Base-by-base conservation (phyloP, 2,797 vertebrate genomes). In the Tadarida brasiliensis region DNA sequence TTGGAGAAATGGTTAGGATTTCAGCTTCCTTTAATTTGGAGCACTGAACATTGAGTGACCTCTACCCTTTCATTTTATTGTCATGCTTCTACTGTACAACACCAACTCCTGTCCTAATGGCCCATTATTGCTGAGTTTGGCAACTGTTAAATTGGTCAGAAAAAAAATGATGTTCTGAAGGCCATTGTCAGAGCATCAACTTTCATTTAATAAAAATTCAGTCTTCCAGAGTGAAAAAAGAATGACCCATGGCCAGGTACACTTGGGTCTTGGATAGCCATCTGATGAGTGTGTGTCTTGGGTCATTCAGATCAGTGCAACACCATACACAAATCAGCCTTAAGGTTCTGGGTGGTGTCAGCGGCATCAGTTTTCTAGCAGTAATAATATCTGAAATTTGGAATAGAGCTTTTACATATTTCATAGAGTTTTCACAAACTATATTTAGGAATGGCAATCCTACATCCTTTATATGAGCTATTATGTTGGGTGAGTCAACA, bases 121-220 rank as follows among this genome's bases (percentile, higher is more conserved):
- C 7, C 24, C 5, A 7, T 9, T 65, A 85, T 24, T 56, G 56
- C 22, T 92, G 71, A 96, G 56, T 87, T 54, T 77, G 44, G 61
- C 11, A 81, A 56, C 7, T 19, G 8, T 61, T 33, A 63, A 65
- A 39, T 14, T 59, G 26, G 54, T 83, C 33, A 78, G 63, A n/a
- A 56, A 90, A 73, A 76, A 57, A 89, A 74, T 26, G 39, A 90
- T 19, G 30, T 12, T 74, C 49, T 28, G 26, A 22, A 90, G 82
- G 61, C 47, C 47, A 68, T 11, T 12, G 76, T 57, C 33, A 74
- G 71, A 86, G 44, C 0, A 3, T 68, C 56, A 59, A 35, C 91
- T 87, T 93, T 77, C 44, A 84, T 39, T 89, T 57, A 61, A 67
- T 77, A 59, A 86, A 59, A 88, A 76, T 35, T 92, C 39, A 76